Base-by-base conservation (phyloP, 1,140 invertebrate genomes). In the Physella acuta region DNA sequence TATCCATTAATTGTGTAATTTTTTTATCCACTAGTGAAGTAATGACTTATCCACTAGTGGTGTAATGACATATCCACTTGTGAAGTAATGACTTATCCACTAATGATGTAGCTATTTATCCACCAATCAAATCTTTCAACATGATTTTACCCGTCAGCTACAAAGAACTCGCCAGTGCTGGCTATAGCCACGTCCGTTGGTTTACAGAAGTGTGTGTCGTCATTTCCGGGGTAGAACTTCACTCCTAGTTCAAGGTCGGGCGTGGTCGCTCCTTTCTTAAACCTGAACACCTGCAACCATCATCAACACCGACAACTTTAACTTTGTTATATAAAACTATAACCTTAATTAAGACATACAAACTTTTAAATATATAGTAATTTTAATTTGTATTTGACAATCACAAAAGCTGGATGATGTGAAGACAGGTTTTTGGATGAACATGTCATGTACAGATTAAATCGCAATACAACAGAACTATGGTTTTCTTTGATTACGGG, bases 121-220 rank as follows among this genome's bases (percentile, higher is more conserved):
- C 11, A 14, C 11, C 11, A 49, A 11, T 17, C 53, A 53, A 30
- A 17, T n/a, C n/a, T n/a, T 53, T 3, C 24, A 33, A 26, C 75
- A n/a, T n/a, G n/a, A n/a, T n/a, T 74, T 55, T 74, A 81, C 67
- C 96, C 96, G 83, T 99, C 96, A 55, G 95, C 93, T 1, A 99
- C 91, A 76, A 96, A 98, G 76, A 97, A 91, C 75, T 95, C 91
- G 28, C 95, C 96, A 26, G 89, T 91, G 11, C 78, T 73, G 2
- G 93, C 89, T 1, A 97, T 90, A 0, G 94, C 95, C 16, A 97
- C 92, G 36, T 93, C 91, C 1, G 96, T 95, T 0, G 96, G 96
- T 86, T 96, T 94, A 84, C 96, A 99, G 59, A 98, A 91, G 76
- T 95, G 91, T 3, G 79, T 82, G 53, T 90, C 84, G 72, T 93